phyloP scores from a whole-genome alignment of 2,888 invertebrate genomes.

The Andrena fulva region DNA sequence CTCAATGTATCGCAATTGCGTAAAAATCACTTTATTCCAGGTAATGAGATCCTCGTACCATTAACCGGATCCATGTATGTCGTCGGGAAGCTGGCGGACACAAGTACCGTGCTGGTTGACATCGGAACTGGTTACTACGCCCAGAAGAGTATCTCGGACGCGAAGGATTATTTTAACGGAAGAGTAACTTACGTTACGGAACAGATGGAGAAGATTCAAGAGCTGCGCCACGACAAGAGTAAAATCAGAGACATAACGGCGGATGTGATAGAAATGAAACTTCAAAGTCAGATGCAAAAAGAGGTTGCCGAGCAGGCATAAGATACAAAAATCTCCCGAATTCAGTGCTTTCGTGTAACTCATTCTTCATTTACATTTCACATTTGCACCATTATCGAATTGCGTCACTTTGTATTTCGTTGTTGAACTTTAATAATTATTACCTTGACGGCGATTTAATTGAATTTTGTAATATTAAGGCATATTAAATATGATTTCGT shows the following conservation, averaged over 20 bases:
- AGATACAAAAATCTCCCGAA: slow-evolving; percentile 21
- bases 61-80: slow-evolving; percentile 99
- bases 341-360: slow-evolving; percentile 14
- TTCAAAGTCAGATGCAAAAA: slow-evolving; percentile 86
- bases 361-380: slow-evolving; percentile 35
- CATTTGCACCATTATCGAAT: slow-evolving; percentile 14
- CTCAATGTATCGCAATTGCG: neutral
- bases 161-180: slow-evolving; percentile 96
- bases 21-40: slow-evolving; percentile 4
- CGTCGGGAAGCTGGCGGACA: slow-evolving; percentile 94
- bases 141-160: slow-evolving; percentile 93
- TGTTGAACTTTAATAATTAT: slow-evolving; percentile 12
- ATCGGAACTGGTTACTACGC: slow-evolving; percentile 99
- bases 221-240: slow-evolving; percentile 92
- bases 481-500: slow-evolving; percentile 11
- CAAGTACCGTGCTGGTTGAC: slow-evolving; percentile 95
- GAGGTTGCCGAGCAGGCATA: slow-evolving; percentile 69
- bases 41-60: slow-evolving; percentile 95
- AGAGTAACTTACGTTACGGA: slow-evolving; percentile 96
- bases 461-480: slow-evolving; percentile 28
- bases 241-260: slow-evolving; percentile 92
- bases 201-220: slow-evolving; percentile 97
- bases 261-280: slow-evolving; percentile 91
- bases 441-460: slow-evolving; percentile 10
- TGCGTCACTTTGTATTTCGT: slow-evolving; percentile 24